Base-by-base conservation (phyloP, 2,888 invertebrate genomes). In the Vanessa cardui region DNA sequence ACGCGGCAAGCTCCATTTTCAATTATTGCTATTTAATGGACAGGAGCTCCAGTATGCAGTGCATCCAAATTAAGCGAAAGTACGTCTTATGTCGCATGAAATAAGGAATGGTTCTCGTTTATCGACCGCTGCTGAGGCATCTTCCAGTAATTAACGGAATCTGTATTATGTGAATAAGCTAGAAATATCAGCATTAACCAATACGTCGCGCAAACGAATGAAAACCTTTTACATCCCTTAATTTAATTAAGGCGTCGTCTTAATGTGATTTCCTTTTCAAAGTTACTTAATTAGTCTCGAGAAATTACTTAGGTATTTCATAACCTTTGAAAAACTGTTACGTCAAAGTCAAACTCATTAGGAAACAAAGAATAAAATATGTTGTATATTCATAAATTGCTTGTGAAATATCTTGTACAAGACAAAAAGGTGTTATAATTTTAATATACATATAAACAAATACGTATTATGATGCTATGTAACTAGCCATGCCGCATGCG, bases 81-180 rank as follows among this genome's bases (percentile, higher is more conserved):
- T 65, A 31, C 58, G 26, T 62, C 58, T 56, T 75, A 70, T 58
- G 31, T 4, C 18, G 0, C 1, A 1, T 2, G 12, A 0, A 20
- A 31, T 65, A 69, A 46, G 64, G 66, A 16, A 2, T 45, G 2
- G 44, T 15, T 33, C 15, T n/a, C 0, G 47, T 8, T 31, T n/a
- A 15, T 31, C 15, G 20, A 39, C 47, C 64, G 72, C 74, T 66
- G 68, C 73, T 67, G 64, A 59, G 73, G 70, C 39, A 52, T 67
- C 69, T 69, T 39, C 60, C 66, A 62, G 71, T 74, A 76, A 77
- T 74, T 75, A 74, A 74, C 75, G 66, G 73, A 69, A 74, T 76
- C 70, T 74, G 72, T 73, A 68, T 68, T 74, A 75, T 72, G 71
- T 72, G 76, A 73, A 73, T 71, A 69, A 73, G 68, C 72, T 72